Evolutionary conservation across 23 tunicate species (phyloP), one percentile per base, ranked within the genome.

Genomic region (Halocynthia aurantium): DNA sequence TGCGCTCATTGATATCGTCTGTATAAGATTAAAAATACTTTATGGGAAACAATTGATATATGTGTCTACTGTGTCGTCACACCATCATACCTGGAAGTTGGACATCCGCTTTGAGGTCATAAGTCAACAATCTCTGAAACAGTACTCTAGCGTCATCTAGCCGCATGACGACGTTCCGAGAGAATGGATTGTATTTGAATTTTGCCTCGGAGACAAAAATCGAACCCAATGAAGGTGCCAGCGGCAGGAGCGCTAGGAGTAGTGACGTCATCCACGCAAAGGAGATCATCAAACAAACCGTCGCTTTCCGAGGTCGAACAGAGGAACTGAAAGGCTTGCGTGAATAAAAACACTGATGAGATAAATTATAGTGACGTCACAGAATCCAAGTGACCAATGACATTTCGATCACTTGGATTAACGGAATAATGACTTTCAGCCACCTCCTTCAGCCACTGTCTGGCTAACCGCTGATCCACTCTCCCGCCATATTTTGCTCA

Each of bases 321-420:
- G 81, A 51, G 6, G 87, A 78, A 22, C 55, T 52, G 51, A 83
- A 83, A 9, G 87, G 87, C 87, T 83, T 64, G 58, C 69, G 70
- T 7, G 67, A 31, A 63, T 40, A 8, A 69, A 53, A 8, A 50
- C 51, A 53, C 73, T 54, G 10, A 18, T 69, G 52, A 31, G 44
- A 31, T 31, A 4, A 31, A 31, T 31, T 31, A 1, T 31, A 31
- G 44, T 31, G 44, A 31, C 44, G 44, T 31, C 44, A 31, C 44
- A 0, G 4, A 31, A 31, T 7, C 52, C 0, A 6, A 54, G 0
- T 50, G 52, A 69, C 73, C 73, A 69, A 7, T 7, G 73, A 50
- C 51, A 8, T 53, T 1, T 22, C 22, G 73, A 69, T 13, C 55
- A 49, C 49, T 31, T 31, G 1, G 44, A 31, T 31, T 31, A 31